phyloP scores from a whole-genome alignment of 2,113 vertebrate species.

The Syngnathoides biaculeatus region DNA sequence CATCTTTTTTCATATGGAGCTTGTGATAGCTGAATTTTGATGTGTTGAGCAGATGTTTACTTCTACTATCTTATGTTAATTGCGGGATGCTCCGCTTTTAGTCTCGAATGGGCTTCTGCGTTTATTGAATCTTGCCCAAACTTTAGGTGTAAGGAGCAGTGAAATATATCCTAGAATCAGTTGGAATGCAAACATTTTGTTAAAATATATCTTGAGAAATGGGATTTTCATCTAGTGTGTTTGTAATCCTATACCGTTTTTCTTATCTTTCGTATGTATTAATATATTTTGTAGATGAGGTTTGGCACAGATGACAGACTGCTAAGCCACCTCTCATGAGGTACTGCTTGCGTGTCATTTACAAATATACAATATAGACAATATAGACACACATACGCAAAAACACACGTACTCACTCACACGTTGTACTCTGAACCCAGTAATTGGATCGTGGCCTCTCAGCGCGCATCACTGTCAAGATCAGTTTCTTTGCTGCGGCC shows the following conservation, averaged over 20 bases:
- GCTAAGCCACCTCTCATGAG: no score
- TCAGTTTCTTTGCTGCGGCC: conserved; percentile 11
- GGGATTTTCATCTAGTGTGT: no score
- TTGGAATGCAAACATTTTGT: not conserved
- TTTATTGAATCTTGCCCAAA: conserved; percentile 30
- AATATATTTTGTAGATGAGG: no score
- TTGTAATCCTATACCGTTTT: not conserved
- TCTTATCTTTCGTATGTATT: not conserved
- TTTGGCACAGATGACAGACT: no score
- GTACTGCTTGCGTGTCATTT: not conserved
- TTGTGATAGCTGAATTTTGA: no score
- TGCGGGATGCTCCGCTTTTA: not conserved
- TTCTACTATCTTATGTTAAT: no score
- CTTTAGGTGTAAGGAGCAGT: conserved; percentile 4
- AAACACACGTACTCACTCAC: conserved; percentile 5
- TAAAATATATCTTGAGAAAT: no score
- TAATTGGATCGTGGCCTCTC: conserved; percentile 22
- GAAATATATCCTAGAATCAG: conserved; percentile 32
- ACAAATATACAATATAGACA: not conserved
- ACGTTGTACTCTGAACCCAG: conserved; percentile 7
- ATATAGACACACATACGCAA: conserved; percentile 3
- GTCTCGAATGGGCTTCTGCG: not conserved
- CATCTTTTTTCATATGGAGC: no score
- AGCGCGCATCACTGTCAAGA: conserved; percentile 26
- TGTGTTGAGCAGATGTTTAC: no score